Evolutionary conservation across 2,797 vertebrate species (phyloP).

Genomic region (Epinephelus coioides): DNA sequence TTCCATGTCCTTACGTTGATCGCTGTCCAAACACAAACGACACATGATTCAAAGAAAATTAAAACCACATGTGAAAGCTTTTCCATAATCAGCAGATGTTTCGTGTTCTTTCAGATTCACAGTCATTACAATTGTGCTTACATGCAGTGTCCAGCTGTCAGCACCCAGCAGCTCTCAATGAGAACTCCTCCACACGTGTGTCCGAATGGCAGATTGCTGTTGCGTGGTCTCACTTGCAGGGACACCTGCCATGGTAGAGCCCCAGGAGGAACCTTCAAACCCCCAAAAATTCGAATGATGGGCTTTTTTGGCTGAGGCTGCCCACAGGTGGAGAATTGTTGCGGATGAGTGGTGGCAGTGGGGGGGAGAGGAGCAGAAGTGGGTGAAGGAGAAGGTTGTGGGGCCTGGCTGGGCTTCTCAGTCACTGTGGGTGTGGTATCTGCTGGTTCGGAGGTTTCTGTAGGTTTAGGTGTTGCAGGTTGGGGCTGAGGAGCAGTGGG

Average conservation of each 20-base stretch:
- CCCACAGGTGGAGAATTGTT: constrained; percentile 84
- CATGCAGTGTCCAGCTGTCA: constrained; percentile 96
- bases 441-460: not conserved
- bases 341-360: rapidly evolving
- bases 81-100: not conserved
- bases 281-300: constrained; percentile 87
- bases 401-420: not conserved
- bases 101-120: not conserved
- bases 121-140: constrained; percentile 60
- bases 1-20: constrained; percentile 71
- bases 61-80: not conserved
- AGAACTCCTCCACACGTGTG: constrained; percentile 93
- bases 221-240: constrained; percentile 82
- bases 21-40: constrained; percentile 68
- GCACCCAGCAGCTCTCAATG: constrained; percentile 93
- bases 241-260: constrained; percentile 94
- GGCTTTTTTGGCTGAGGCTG: constrained; percentile 75
- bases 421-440: not conserved
- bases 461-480: constrained; percentile 23
- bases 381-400: not conserved
- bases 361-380: not conserved
- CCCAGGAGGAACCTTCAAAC: constrained; percentile 90
- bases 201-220: constrained; percentile 25
- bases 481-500: constrained; percentile 5
- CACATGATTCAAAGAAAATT: not conserved